Evolutionary conservation across 92 coral and sea anemone species (phyloP).

Genomic region (Pocillopora meandrina): DNA sequence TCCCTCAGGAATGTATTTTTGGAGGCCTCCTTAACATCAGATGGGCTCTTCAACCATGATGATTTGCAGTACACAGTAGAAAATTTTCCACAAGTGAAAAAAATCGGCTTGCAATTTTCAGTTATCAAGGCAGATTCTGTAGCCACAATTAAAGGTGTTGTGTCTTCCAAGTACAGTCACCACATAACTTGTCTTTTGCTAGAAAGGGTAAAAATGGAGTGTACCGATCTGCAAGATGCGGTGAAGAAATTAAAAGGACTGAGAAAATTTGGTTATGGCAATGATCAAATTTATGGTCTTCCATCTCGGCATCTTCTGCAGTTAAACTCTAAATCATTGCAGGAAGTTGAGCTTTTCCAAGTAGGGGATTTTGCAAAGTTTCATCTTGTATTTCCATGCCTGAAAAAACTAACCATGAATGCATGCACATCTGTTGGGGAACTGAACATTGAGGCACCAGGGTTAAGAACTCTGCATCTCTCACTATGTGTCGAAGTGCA

Average conservation of each 20-base stretch:
- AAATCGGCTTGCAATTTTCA: slow-evolving; percentile 67
- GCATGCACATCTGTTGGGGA: slow-evolving; percentile 63
- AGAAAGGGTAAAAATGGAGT: slow-evolving; percentile 69
- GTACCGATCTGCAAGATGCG: slow-evolving; percentile 56
- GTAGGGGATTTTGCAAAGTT: slow-evolving; percentile 83
- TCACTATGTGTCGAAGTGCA: slow-evolving; percentile 74
- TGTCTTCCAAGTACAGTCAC: slow-evolving; percentile 48
- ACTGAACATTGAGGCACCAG: slow-evolving; percentile 64
- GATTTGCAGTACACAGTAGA: slow-evolving; percentile 62
- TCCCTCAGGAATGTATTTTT: slow-evolving; percentile 53
- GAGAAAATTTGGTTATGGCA: slow-evolving; percentile 67
- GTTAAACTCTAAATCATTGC: slow-evolving; percentile 62
- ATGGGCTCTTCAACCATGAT: slow-evolving; percentile 33
- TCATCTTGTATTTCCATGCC: slow-evolving; percentile 47
- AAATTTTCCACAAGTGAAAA: slow-evolving; percentile 60
- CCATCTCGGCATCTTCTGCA: slow-evolving; percentile 71
- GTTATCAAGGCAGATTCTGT: slow-evolving; percentile 52
- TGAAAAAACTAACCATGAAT: slow-evolving; percentile 57
- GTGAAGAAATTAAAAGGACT: slow-evolving; percentile 54
- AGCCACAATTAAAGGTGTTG: slow-evolving; percentile 43
- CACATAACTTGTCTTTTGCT: slow-evolving; percentile 65
- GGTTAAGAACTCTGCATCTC: slow-evolving; percentile 62
- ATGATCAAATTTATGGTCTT: slow-evolving; percentile 79
- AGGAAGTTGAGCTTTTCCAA: slow-evolving; percentile 68
- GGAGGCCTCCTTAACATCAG: slow-evolving; percentile 51